Percentiles rank a stretch among this genome's conserved stretches.
These are phyloP conservation scores for Meloe dianella DNA, from an alignment of 2,888 invertebrate genomes.

Conservation along the genomic window DNA sequence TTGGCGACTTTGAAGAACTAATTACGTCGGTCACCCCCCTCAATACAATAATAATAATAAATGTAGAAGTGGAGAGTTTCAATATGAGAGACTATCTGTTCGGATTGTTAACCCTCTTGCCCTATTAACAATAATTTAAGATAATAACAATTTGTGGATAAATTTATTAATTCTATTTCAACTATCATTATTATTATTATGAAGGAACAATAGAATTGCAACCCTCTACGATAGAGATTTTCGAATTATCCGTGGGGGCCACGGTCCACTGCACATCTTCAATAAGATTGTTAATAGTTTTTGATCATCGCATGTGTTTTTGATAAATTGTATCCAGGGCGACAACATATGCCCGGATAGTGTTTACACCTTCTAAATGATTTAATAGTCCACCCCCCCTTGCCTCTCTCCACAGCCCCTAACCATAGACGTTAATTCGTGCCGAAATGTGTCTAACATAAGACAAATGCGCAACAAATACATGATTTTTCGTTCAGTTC, in stretches of 20 bases:
- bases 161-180: no score
- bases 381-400: slow-evolving; percentile 6
- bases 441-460: no score
- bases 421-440: no score
- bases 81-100: slow-evolving; percentile 54
- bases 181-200: not conserved
- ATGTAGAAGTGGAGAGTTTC: slow-evolving; percentile 44
- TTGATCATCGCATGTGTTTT: slow-evolving; percentile 53
- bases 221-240: slow-evolving; percentile 17
- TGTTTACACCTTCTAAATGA: slow-evolving; percentile 33
- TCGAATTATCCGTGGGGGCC: slow-evolving; percentile 5
- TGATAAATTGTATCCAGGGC: slow-evolving; percentile 49
- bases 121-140: no score
- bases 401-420: no score
- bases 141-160: no score
- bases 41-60: not conserved
- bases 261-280: slow-evolving; percentile 50
- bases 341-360: slow-evolving; percentile 39
- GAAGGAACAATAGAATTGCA: slow-evolving; percentile 17
- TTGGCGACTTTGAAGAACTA: slow-evolving; percentile 54
- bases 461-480: no score
- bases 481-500: no score
- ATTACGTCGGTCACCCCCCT: slow-evolving; percentile 42
- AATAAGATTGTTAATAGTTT: slow-evolving; percentile 54
- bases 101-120: no score